Conservation (phyloP, 2,888 invertebrate genomes). For the Limnephilus marmoratus region DNA sequence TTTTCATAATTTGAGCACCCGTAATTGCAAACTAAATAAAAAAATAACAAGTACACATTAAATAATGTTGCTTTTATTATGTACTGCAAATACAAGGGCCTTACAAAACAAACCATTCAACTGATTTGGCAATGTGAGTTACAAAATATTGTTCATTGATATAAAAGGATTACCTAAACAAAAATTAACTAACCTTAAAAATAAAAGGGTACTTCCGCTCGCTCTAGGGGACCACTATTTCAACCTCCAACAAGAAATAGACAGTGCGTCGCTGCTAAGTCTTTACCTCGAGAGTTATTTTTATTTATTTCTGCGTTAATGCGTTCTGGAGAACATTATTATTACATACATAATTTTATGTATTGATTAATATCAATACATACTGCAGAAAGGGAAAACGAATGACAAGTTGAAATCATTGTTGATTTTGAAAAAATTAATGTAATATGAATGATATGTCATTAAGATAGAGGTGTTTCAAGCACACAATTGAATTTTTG, state of each 20-base stretch:
- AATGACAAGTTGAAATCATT: not conserved
- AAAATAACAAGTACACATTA: not conserved
- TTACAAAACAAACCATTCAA: not conserved
- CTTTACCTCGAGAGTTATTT: too few species aligned
- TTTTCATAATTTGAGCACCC: not conserved
- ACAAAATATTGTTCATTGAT: constrained; percentile 29
- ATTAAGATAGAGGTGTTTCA: too few species aligned
- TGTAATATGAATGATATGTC: not conserved
- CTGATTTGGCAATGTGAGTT: not conserved
- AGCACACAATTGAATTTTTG: not conserved
- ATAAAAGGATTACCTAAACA: constrained; percentile 31
- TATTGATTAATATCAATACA: not conserved
- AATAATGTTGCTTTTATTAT: not conserved
- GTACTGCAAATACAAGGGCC: not conserved
- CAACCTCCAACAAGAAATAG: not conserved
- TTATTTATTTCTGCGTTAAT: not conserved
- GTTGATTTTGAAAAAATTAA: too few species aligned
- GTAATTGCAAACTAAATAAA: not conserved
- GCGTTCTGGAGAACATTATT: not conserved
- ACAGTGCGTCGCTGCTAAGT: too few species aligned
- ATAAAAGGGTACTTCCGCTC: not conserved
- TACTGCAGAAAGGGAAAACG: not conserved
- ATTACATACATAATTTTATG: not conserved
- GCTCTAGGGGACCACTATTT: not conserved
- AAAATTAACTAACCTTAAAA: constrained; percentile 48